Evolutionary conservation across 2,113 vertebrate species (phyloP).

Genomic region (Brevimyrus niger): DNA sequence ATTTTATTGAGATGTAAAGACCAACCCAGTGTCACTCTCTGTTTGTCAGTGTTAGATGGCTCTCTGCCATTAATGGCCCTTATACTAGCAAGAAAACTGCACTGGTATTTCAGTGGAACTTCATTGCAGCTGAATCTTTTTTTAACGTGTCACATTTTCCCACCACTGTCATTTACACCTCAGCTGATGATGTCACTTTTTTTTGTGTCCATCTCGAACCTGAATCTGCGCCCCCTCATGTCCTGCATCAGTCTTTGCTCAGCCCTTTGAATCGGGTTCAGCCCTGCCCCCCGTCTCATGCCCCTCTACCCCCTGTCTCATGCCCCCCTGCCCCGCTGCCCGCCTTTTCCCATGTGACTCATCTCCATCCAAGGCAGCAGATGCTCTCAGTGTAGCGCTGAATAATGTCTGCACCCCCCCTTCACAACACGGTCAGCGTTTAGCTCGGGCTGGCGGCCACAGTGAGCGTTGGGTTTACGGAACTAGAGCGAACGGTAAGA

Average conservation of each 20-base stretch:
- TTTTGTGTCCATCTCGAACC: slow-evolving; percentile 26
- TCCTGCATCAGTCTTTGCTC: slow-evolving; percentile 31
- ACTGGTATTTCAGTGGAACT: not conserved
- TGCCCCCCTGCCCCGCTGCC: not conserved
- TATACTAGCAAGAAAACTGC: not conserved
- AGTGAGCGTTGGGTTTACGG: not conserved
- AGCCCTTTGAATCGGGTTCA: not conserved
- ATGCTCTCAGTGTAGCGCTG: not conserved
- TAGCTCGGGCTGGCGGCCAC: not conserved
- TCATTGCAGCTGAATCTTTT: not conserved
- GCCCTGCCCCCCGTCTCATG: not conserved
- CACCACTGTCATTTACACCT: not conserved
- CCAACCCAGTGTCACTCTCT: not conserved
- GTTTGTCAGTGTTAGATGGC: not conserved
- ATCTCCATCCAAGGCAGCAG: not conserved
- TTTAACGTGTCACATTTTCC: too few species aligned
- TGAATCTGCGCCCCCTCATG: slow-evolving; percentile 24
- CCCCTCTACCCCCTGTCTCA: too few species aligned
- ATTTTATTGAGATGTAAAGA: not conserved
- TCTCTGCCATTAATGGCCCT: not conserved
- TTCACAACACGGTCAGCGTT: not conserved
- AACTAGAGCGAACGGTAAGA: not conserved
- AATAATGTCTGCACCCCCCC: not conserved
- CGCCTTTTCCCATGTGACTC: not conserved
- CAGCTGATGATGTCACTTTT: not conserved